Evolutionary conservation across 2,888 invertebrate species (phyloP).

Genomic region (Troides aeacus): DNA sequence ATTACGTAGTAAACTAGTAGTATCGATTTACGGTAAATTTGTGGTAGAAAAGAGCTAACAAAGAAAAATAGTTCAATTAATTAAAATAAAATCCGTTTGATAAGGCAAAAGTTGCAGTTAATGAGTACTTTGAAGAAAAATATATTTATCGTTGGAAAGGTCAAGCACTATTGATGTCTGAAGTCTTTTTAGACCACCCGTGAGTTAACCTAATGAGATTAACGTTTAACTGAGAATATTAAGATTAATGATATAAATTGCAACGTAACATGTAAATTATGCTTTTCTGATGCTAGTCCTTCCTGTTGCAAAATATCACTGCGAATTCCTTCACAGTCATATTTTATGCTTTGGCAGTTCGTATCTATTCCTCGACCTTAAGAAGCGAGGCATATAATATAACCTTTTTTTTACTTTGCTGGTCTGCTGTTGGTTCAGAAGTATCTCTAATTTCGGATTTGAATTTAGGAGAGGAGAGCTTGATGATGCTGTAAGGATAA

Average conservation of each 20-base stretch:
- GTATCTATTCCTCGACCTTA: background rate
- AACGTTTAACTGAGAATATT: background rate
- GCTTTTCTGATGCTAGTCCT: background rate
- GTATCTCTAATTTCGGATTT: too few species aligned
- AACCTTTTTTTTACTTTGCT: too few species aligned
- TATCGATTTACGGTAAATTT: background rate
- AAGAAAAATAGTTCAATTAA: background rate
- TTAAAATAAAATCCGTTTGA: background rate
- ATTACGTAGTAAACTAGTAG: background rate
- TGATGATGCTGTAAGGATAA: too few species aligned
- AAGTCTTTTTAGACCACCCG: slow-evolving; percentile 7
- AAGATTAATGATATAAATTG: background rate
- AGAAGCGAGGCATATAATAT: too few species aligned
- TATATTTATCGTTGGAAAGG: slow-evolving; percentile 1
- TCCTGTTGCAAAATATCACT: background rate
- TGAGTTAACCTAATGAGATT: background rate
- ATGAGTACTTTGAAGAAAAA: background rate
- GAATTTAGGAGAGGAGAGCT: too few species aligned
- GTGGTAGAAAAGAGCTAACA: background rate
- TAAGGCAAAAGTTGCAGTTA: background rate
- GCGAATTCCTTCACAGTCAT: too few species aligned
- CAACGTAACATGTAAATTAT: background rate
- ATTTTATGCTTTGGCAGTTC: too few species aligned
- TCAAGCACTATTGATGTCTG: slow-evolving; percentile 1
- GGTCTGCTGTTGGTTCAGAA: too few species aligned